Conservation (phyloP, 2,888 invertebrate species). For the Craniophora ligustri region DNA sequence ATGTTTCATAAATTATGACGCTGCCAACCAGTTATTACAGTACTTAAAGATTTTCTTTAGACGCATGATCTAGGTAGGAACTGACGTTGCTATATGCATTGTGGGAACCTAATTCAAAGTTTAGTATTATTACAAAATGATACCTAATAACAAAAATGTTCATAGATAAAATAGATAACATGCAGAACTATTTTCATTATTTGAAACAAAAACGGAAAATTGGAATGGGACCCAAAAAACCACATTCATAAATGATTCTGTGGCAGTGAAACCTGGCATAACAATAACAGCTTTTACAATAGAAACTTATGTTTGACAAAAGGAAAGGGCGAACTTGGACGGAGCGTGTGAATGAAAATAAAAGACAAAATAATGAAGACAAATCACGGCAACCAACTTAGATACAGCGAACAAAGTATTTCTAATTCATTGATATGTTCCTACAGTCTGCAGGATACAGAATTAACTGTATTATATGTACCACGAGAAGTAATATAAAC, state of each 20-base stretch:
- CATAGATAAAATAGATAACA: conserved; percentile 1
- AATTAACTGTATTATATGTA: too few species aligned
- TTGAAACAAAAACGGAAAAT: too few species aligned
- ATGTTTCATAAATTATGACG: neutral
- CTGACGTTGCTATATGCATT: too few species aligned
- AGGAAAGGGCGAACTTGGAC: conserved; percentile 68
- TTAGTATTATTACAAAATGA: neutral
- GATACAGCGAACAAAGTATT: conserved; percentile 41
- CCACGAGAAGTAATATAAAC: too few species aligned
- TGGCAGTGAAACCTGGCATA: conserved; percentile 68
- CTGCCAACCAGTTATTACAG: neutral
- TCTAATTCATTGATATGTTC: conserved; percentile 34
- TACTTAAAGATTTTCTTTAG: too few species aligned
- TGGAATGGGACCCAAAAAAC: conserved; percentile 48
- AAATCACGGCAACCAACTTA: conserved; percentile 64
- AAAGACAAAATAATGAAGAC: conserved; percentile 70
- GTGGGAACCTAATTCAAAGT: too few species aligned
- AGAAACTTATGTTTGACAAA: conserved; percentile 77
- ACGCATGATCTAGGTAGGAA: conserved; percentile 13
- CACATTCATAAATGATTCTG: conserved; percentile 61
- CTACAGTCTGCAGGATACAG: neutral
- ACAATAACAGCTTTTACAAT: conserved; percentile 77
- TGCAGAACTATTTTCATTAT: conserved; percentile 27
- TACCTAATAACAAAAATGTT: neutral
- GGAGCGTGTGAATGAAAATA: conserved; percentile 77